A percentile compares a stretch with the other conserved stretches of the same genome.
These are phyloP conservation scores for Eilema griseolum DNA, from an alignment of 2,888 invertebrate species.

Conservation along the genomic window DNA sequence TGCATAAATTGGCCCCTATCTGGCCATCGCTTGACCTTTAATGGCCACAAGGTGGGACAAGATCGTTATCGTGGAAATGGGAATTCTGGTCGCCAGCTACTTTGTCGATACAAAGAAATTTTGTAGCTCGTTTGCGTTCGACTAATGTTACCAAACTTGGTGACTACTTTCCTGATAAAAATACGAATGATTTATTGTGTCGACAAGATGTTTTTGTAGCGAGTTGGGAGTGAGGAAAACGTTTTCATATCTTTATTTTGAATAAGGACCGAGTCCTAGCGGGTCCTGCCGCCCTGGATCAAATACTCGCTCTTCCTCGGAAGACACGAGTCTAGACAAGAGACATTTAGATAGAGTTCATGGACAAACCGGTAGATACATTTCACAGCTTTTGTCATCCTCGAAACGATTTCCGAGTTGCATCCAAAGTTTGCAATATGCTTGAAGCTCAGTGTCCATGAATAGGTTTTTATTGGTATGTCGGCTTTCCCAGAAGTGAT, in stretches of 20 bases:
- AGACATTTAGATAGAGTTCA: neutral
- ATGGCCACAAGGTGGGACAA: conserved; percentile 81
- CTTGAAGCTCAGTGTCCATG: too few species aligned
- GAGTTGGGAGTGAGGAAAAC: neutral
- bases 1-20: conserved; percentile 83
- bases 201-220: conserved; percentile 44
- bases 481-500: too few species aligned
- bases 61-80: conserved; percentile 82
- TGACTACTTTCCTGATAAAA: conserved; percentile 50
- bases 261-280: neutral
- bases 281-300: neutral
- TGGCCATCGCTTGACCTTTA: conserved; percentile 82
- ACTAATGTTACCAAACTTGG: conserved; percentile 60
- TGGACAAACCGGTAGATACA: too few species aligned
- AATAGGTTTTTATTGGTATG: too few species aligned
- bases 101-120: conserved; percentile 80
- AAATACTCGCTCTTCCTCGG: neutral
- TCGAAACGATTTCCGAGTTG: too few species aligned
- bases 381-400: too few species aligned
- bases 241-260: neutral
- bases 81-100: conserved; percentile 72
- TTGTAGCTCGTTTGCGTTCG: conserved; percentile 73
- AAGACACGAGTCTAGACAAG: neutral
- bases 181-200: conserved; percentile 56
- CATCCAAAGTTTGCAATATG: too few species aligned